Evolutionary conservation across 2,113 vertebrate species (phyloP), one percentile per base, ranked within the genome.

Genomic region (Atrichornis clamosus): DNA sequence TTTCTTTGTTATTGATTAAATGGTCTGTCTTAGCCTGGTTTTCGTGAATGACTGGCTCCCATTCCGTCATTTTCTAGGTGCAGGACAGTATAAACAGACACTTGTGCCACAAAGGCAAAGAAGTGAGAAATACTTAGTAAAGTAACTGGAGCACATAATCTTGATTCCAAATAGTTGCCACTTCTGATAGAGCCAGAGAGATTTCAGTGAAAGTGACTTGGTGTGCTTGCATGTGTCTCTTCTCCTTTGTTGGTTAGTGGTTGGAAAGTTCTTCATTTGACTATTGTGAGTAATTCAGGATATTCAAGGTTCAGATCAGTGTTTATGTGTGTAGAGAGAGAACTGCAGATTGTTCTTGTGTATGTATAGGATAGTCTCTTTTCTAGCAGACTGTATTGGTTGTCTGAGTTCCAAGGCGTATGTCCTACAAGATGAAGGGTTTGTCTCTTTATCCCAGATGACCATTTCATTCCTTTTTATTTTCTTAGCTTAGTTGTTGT

Each of bases 71-170:
- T 87, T 27, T 60, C 11, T 72, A 44, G 60, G 32, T 75, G 27
- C 30, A 75, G 55, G 50, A 30, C 30, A 50, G 13, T 35, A 15
- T 50, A 22, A 82, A 42, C 26, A 59, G 21, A n/a, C 0, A 0
- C 32, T 59, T 87, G 41, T 2, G 1, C n/a, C 50, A 16, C 52
- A 80, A 27, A 81, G 41, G 33, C 28, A 32, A 37, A 77, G 55
- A 12, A 79, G 42, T n/a, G 42, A 84, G 49, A 93, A 79, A 59
- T n/a, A 4, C n/a, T 6, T 13, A 42, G 44, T 42, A 59, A 83
- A 93, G 53, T 92, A 67, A 70, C 30, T 72, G 72, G n/a, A 86
- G 37, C 68, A 44, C 6, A 4, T 85, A 47, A 82, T 75, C 39
- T 30, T 3, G 1, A 47, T 73, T 88, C 55, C 23, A 58, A 79